Evolutionary conservation across 2,888 invertebrate genomes (phyloP).

Genomic region (Dorcus parallelipipedus): DNA sequence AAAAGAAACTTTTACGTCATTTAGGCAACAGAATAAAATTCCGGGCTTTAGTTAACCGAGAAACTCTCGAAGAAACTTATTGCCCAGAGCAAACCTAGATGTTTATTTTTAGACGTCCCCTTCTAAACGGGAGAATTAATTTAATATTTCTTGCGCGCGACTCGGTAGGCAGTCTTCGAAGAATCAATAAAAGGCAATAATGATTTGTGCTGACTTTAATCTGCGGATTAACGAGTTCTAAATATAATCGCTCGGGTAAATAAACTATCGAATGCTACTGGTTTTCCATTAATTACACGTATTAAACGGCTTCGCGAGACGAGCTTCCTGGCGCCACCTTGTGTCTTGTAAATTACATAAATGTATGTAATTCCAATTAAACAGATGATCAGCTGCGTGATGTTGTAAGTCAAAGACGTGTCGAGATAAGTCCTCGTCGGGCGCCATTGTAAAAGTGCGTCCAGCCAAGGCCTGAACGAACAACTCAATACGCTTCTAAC

Average conservation of each 20-base stretch:
- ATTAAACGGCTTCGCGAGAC: not conserved
- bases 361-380: constrained; percentile 6
- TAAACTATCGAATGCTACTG: constrained; percentile 1
- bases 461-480: no score
- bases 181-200: not conserved
- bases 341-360: constrained; percentile 26
- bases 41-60: no score
- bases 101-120: no score
- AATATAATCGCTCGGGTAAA: constrained; percentile 1
- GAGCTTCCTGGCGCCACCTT: constrained; percentile 27
- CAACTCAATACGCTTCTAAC: no score
- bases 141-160: not conserved
- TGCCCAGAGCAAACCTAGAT: no score
- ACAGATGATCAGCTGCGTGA: not conserved
- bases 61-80: no score
- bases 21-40: no score
- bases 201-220: not conserved
- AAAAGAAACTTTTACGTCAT: no score
- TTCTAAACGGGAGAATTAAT: no score
- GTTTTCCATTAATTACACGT: constrained; percentile 1
- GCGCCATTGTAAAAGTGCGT: constrained; percentile 16
- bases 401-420: not conserved
- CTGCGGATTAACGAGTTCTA: not conserved
- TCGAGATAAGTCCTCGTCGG: not conserved
- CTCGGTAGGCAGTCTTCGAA: not conserved